Conservation (phyloP, 2,797 vertebrate species). For the Hapalemur alaotrensis region DNA sequence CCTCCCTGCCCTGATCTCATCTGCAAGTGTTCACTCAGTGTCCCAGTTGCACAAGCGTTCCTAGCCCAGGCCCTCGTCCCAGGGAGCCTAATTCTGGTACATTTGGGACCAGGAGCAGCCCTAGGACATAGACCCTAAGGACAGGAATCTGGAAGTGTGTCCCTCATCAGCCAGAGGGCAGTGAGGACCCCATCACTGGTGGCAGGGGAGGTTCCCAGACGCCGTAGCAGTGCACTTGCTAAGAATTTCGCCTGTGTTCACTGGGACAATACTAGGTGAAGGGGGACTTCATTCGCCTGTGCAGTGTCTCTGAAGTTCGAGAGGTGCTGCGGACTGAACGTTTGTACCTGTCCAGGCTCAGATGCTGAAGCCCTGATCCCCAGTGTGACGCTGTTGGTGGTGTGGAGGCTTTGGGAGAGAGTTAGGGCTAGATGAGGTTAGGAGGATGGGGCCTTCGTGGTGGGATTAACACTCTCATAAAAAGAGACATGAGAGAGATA, state of each 20-base stretch:
- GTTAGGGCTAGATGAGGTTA: not conserved
- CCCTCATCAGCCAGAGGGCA: not conserved
- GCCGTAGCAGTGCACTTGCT: rapidly evolving
- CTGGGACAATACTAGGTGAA: rapidly evolving
- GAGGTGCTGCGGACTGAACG: not conserved
- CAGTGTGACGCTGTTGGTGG: not conserved
- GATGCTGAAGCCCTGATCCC: not conserved
- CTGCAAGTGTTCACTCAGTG: not conserved
- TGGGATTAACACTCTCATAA: not conserved
- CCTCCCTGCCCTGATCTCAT: not conserved
- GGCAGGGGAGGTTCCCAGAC: rapidly evolving
- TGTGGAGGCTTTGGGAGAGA: not conserved
- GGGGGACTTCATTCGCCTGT: rapidly evolving
- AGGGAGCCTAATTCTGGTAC: not conserved
- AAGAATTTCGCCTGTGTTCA: not conserved
- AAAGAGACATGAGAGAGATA: not conserved
- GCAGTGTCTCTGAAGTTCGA: not conserved
- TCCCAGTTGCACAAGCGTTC: not conserved
- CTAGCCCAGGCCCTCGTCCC: not conserved
- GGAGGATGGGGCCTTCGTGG: not conserved
- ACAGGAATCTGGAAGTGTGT: not conserved
- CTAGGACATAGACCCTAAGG: not conserved
- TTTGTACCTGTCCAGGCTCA: no score
- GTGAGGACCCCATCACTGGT: not conserved
- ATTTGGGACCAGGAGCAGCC: not conserved